Base-by-base conservation (phyloP, 64 coral and sea anemone genomes). In the Trachythela sp. region DNA sequence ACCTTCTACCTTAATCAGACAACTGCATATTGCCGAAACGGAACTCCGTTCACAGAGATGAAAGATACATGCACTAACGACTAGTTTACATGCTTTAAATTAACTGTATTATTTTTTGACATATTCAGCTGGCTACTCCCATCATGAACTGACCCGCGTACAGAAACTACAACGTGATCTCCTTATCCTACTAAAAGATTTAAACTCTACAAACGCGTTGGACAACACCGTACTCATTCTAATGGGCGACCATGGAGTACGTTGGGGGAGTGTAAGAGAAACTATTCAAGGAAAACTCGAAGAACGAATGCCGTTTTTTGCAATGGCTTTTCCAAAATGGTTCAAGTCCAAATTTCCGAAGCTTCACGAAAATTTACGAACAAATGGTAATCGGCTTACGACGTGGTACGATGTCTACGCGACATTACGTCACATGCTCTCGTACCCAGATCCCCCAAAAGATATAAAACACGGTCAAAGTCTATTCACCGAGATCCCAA, bases 281-380 rank as follows among this genome's bases (percentile, higher is more conserved):
- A 94, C 93, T 15, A 85, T 94, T 13, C 76, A 92, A 36, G 93
- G 93, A 7, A 94, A 94, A 89, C 59, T 94, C 31, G 93, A 94
- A 27, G 93, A 94, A 72, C 18, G 93, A 39, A 86, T 94, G 0
- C 93, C 93, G 2, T 80, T 91, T 24, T 87, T 94, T 60, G 88
- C 90, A 7, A 59, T 94, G 9, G 40, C 93, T 39, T n/a, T 94
- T 34, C 93, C 93, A 20, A 83, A 52, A 39, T 94, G 86, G 90
- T 83, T 94, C 54, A 76, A 85, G 85, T 34, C 50, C 38, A 88
- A 89, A 64, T 77, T 92, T 43, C 90, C 90, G 0, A 88, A 84
- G 4, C n/a, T 89, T 4, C 13, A 40, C 49, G 75, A 70, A 13
- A 89, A 86, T 15, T 38, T 94, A 27, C 39, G 72, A 41, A 87